These are phyloP conservation scores for Microchirus variegatus DNA, from an alignment of 2,797 vertebrate species.

Conservation along the genomic window DNA sequence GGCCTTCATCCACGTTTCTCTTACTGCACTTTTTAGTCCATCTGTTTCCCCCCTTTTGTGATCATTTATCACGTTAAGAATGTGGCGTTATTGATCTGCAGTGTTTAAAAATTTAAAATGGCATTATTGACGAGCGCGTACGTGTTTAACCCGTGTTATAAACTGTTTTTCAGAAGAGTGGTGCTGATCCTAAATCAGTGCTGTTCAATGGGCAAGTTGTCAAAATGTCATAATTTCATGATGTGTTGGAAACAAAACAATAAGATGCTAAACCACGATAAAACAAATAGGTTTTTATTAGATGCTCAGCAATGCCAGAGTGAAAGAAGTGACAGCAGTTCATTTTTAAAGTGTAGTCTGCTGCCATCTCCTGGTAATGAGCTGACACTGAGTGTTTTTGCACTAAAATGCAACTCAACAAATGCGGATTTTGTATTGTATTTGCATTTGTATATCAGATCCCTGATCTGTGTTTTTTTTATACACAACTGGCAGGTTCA, in stretches of 20 bases:
- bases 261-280: background rate
- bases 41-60: conserved; percentile 29
- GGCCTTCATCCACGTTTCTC: conserved; percentile 62
- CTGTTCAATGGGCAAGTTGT: too few relatives aligned
- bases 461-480: too few relatives aligned
- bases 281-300: conserved; percentile 7
- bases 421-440: too few relatives aligned
- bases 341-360: conserved; percentile 59
- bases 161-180: background rate
- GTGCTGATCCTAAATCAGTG: too few relatives aligned
- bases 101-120: background rate
- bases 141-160: background rate
- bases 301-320: conserved; percentile 1
- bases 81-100: conserved; percentile 13
- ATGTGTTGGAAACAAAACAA: background rate
- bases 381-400: conserved; percentile 1
- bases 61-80: conserved; percentile 27
- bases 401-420: background rate
- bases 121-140: background rate
- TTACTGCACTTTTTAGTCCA: conserved; percentile 42
- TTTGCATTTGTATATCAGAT: too few relatives aligned
- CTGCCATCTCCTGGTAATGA: conserved; percentile 75
- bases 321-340: background rate
- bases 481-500: too few relatives aligned
- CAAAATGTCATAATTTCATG: background rate